Conservation (phyloP, 2,888 invertebrate species). For the Chymomyza amoena region DNA sequence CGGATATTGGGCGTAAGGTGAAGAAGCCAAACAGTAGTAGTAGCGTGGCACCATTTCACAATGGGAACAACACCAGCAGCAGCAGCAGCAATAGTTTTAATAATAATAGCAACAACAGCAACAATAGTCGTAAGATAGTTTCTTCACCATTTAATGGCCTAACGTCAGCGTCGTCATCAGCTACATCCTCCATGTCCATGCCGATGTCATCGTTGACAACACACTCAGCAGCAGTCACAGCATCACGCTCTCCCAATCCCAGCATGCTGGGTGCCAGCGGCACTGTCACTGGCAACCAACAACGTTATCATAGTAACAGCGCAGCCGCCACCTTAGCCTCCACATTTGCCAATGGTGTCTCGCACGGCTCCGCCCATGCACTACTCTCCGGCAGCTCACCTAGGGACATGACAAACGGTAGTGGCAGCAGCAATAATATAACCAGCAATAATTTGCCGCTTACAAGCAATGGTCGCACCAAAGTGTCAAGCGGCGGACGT, state of each 20-base stretch:
- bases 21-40: slow-evolving; percentile 81
- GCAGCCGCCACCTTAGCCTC: slow-evolving; percentile 73
- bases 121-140: slow-evolving; percentile 76
- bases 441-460: not conserved
- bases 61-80: slow-evolving; percentile 34
- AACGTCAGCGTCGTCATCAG: slow-evolving; percentile 44
- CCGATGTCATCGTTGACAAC: slow-evolving; percentile 27
- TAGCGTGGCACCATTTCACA: slow-evolving; percentile 48
- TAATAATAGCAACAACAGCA: slow-evolving; percentile 72
- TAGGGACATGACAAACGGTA: slow-evolving; percentile 30
- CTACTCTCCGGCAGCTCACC: slow-evolving; percentile 59
- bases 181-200: slow-evolving; percentile 29
- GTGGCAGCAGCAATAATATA: slow-evolving; percentile 14
- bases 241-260: slow-evolving; percentile 75
- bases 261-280: slow-evolving; percentile 70
- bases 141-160: slow-evolving; percentile 70
- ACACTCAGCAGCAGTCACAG: slow-evolving; percentile 41
- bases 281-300: slow-evolving; percentile 51
- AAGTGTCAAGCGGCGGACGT: slow-evolving; percentile 46
- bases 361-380: slow-evolving; percentile 63
- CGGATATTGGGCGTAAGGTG: slow-evolving; percentile 92
- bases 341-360: slow-evolving; percentile 74
- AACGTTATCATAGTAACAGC: slow-evolving; percentile 29
- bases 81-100: slow-evolving; percentile 67
- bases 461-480: slow-evolving; percentile 46